Evolutionary conservation across 2,888 invertebrate genomes (phyloP), one percentile per base, ranked within the genome.

Genomic region (Drosophila nr. fundita): DNA sequence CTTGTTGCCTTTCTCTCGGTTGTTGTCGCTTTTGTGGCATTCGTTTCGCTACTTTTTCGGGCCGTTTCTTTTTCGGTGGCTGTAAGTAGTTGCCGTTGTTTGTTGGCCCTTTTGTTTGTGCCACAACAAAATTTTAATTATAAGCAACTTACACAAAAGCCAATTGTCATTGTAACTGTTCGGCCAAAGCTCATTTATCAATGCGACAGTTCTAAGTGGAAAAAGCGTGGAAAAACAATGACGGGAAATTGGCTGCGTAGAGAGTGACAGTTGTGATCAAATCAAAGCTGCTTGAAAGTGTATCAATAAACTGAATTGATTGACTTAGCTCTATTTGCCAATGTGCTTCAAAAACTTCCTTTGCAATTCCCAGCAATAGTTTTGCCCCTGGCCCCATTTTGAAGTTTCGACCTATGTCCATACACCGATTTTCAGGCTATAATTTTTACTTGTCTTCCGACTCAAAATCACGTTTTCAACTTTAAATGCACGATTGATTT

Each of bases 91-190:
- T 67, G 72, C 69, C 69, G 69, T 73, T 73, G 76, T 68, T 55
- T 73, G 67, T 50, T 40, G 48, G 29, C 52, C 74, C 73, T 59
- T 74, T 88, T 86, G 86, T 87, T 86, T 87, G 88, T 69, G 72
- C 70, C 69, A 76, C 65, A 61, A 85, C 78, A 76, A 76, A 76
- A 74, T 86, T 86, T 86, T 86, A 87, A 87, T 87, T 87, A 88
- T 88, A 87, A 86, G 85, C 72, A 85, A 85, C 84, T 88, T 83
- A 85, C 83, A 87, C 85, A 89, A 88, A 84, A 80, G 80, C 83
- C 89, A 90, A 89, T 89, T 89, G 90, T 89, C 90, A 90, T 87
- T 85, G 89, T 82, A 82, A 81, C 80, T 80, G 80, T 78, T 73
- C 64, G 48, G 54, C 50, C 49, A 82, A 86, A 89, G 89, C 90